phyloP scores from a whole-genome alignment of 2,888 invertebrate species.

The Cabera pusaria region DNA sequence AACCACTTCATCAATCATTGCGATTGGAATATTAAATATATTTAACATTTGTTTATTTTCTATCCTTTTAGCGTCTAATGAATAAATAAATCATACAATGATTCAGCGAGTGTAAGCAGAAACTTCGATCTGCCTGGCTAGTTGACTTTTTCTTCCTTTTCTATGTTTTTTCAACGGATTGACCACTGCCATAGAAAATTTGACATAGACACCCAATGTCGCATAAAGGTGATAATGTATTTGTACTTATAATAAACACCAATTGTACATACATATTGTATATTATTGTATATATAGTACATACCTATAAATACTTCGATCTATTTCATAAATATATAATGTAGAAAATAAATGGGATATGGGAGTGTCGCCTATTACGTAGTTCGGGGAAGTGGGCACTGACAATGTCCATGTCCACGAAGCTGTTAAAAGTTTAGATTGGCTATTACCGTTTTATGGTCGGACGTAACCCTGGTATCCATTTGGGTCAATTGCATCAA shows the following conservation, averaged over 20 bases:
- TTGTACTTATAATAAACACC: no score
- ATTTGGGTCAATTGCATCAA: slow-evolving; percentile 64
- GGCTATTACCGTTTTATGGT: slow-evolving; percentile 47
- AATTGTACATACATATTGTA: no score
- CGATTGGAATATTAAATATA: slow-evolving; percentile 17
- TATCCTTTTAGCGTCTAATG: slow-evolving; percentile 20
- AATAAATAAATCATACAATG: slow-evolving; percentile 14
- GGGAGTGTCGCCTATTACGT: slow-evolving; percentile 15
- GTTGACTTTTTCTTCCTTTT: no score
- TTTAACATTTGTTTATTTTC: slow-evolving; percentile 19
- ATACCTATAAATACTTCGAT: no score
- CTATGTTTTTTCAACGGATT: no score
- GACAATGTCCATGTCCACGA: slow-evolving; percentile 28
- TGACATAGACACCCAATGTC: no score
- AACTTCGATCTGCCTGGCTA: slow-evolving; percentile 11
- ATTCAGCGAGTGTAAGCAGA: slow-evolving; percentile 19
- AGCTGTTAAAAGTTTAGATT: slow-evolving; percentile 48
- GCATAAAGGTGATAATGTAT: no score
- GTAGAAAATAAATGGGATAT: no score
- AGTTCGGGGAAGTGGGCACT: slow-evolving; percentile 25
- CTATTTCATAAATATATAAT: no score
- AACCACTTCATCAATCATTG: slow-evolving; percentile 27
- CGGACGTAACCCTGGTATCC: slow-evolving; percentile 45
- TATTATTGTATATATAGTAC: no score
- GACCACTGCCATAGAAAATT: no score